These are phyloP conservation scores for Cranoglanis bouderius DNA, from an alignment of 2,113 vertebrate genomes.

Conservation along the genomic window DNA sequence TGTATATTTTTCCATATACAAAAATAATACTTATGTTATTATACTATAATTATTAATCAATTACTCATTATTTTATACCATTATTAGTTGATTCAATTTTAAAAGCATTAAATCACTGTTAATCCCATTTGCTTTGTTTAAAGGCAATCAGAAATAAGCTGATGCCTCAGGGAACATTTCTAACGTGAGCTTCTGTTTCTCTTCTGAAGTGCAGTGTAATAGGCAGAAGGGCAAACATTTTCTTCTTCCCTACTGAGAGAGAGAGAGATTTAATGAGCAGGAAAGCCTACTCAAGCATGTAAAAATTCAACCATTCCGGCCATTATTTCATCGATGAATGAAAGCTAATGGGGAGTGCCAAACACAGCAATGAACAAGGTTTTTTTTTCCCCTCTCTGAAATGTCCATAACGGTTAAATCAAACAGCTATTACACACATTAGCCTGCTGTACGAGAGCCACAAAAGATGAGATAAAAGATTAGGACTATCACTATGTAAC, in stretches of 20 bases:
- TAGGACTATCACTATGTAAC: conserved; percentile 39
- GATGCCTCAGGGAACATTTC: conserved; percentile 31
- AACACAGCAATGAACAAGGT: conserved; percentile 50
- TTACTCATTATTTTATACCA: background rate
- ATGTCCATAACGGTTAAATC: conserved; percentile 52
- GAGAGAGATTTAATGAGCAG: conserved; percentile 79
- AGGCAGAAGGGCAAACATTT: conserved; percentile 46
- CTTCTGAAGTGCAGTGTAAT: conserved; percentile 37
- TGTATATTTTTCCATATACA: background rate
- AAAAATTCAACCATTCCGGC: conserved; percentile 46
- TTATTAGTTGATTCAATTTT: background rate
- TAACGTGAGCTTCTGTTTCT: conserved; percentile 24
- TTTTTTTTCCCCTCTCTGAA: conserved; percentile 18
- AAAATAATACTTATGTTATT: background rate
- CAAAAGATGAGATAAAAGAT: conserved; percentile 45
- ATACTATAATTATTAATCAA: background rate
- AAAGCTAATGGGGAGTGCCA: conserved; percentile 57
- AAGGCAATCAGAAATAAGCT: background rate
- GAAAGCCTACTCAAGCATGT: conserved; percentile 69
- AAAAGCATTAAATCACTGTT: background rate
- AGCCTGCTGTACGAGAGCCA: conserved; percentile 24
- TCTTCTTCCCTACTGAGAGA: conserved; percentile 51
- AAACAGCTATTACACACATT: conserved; percentile 52
- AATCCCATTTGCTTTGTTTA: conserved; percentile 25
- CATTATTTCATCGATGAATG: conserved; percentile 59